Evolutionary conservation across 2,797 vertebrate genomes (phyloP), one percentile per base, ranked within the genome.

Genomic region (Danio choprae): DNA sequence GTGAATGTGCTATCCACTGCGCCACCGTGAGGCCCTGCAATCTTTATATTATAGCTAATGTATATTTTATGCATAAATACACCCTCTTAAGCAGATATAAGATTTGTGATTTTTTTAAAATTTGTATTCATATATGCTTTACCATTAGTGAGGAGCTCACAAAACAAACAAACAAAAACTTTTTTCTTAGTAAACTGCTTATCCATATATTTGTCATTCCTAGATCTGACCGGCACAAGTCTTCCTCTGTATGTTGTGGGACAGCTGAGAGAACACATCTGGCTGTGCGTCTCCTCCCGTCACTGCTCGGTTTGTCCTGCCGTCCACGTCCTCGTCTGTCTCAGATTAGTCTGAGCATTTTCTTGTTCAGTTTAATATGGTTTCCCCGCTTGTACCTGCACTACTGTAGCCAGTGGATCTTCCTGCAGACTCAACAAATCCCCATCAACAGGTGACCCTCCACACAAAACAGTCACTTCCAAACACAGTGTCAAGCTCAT

Each of bases 401-500:
- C 92, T 98, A 98, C 92, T 91, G 94, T 86, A 95, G 95, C 92
- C 98, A 98, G 88, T 97, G 97, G 96, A 92, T 99, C 82, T 96
- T 95, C 91, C 97, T 99, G 84, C 90, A 92, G 89, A 88, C 87
- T 88, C 93, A 95, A 87, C 93, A 93, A 1, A 91, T 96, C 92
- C 96, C 96, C 89, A 93, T 98, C 90, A 95, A 94, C 92, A 98
- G 94, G 97, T 98, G 43, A 62, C 50, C 29, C 72, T 41, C 36
- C 15, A 48, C 62, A 65, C 40, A 87, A 76, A 87, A 90, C 89
- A 90, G 88, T 87, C 86, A 85, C 22, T 20, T 8, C 12, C 8
- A 69, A 78, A 60, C 20, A 58, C 65, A 41, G 68, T 59, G 55
- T 44, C 70, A 43, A 73, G 55, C 76, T 78, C 15, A 59, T 79